Percentiles rank a stretch among this genome's conserved stretches.
These are phyloP conservation scores for Trissonchulus latispiculum DNA, from an alignment of 2,888 invertebrate species.

Conservation along the genomic window DNA sequence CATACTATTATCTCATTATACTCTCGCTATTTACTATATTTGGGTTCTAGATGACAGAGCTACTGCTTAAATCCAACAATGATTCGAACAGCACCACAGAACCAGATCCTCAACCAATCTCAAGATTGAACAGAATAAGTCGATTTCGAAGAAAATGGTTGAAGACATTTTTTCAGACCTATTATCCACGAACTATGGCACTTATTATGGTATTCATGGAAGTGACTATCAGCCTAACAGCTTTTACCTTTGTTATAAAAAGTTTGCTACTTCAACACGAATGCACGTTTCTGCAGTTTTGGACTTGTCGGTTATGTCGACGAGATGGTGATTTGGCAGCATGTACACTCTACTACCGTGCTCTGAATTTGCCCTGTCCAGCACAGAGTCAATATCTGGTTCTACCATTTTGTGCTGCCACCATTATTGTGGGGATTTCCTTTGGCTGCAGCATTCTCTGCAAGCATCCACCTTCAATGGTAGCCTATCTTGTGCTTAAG, in stretches of 20 bases:
- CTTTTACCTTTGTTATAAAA: neutral
- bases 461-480: slow-evolving; percentile 9
- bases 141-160: no score
- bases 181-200: neutral
- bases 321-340: neutral
- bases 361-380: neutral
- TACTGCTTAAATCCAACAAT: no score
- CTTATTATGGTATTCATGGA: neutral
- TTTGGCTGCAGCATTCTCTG: neutral
- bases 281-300: slow-evolving; percentile 5
- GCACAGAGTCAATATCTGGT: slow-evolving; percentile 4
- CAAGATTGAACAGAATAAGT: no score
- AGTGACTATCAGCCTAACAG: neutral
- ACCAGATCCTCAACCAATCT: no score
- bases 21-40: no score
- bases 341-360: slow-evolving; percentile 4
- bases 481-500: slow-evolving; percentile 3
- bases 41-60: no score
- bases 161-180: neutral
- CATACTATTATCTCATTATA: no score
- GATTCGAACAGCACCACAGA: no score
- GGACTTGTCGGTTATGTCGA: slow-evolving; percentile 5
- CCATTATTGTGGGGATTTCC: neutral
- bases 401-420: slow-evolving; percentile 10
- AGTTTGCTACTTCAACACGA: neutral